Evolutionary conservation across 2,888 invertebrate genomes (phyloP).

Genomic region (Cheilosia vulpina): DNA sequence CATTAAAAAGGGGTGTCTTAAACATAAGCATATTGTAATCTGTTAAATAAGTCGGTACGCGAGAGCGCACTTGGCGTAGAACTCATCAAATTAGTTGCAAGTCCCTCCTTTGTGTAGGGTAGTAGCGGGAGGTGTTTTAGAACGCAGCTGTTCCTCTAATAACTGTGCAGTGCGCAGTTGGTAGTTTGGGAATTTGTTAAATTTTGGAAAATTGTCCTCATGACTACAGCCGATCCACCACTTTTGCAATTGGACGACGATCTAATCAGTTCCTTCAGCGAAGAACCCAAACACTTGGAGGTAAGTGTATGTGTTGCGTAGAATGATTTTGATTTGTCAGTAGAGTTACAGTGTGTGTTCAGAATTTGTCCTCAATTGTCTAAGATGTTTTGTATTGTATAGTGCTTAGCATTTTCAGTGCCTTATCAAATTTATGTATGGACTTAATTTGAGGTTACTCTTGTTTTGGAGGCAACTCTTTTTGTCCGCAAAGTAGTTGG

Average conservation of each 20-base stretch:
- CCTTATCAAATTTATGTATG: background rate
- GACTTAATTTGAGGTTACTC: too few relatives aligned
- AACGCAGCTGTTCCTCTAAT: constrained; percentile 34
- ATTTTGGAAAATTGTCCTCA: constrained; percentile 81
- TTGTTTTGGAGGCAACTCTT: too few relatives aligned
- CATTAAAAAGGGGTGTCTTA: constrained; percentile 16
- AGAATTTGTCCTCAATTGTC: background rate
- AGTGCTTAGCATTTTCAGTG: background rate
- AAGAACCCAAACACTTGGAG: constrained; percentile 77
- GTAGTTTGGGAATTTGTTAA: constrained; percentile 48
- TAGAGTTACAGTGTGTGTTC: background rate
- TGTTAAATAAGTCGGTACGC: constrained; percentile 31
- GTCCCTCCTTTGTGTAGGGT: constrained; percentile 13
- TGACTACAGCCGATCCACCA: constrained; percentile 87
- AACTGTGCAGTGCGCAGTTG: constrained; percentile 27
- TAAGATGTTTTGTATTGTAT: background rate
- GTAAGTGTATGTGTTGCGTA: constrained; percentile 52
- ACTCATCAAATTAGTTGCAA: constrained; percentile 21
- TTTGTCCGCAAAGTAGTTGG: too few relatives aligned
- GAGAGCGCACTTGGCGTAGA: constrained; percentile 4
- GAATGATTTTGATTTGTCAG: background rate
- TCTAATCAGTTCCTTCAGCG: constrained; percentile 80
- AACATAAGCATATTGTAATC: constrained; percentile 33
- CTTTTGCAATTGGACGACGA: constrained; percentile 87
- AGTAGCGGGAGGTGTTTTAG: constrained; percentile 15